Evolutionary conservation across 2,113 vertebrate species (phyloP).

Genomic region (Rhegmatorhina hoffmannsi): DNA sequence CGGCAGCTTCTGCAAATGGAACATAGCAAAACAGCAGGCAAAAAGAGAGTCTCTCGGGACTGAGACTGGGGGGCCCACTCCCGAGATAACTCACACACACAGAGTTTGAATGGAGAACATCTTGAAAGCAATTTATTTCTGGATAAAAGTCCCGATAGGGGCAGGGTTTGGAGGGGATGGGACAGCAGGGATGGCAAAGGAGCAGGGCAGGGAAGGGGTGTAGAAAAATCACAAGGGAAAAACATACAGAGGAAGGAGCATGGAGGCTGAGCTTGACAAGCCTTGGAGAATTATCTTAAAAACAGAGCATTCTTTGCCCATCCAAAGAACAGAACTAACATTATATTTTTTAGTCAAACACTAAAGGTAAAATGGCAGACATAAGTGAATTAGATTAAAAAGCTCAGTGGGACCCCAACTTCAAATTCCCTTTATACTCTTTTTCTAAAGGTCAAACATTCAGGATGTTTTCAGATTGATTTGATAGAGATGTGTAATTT

Average conservation of each 20-base stretch:
- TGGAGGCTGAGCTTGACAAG: neutral
- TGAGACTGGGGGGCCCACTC: too few species aligned
- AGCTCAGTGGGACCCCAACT: neutral
- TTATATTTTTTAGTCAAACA: neutral
- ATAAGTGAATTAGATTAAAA: neutral
- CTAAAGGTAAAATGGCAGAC: neutral
- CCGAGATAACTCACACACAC: too few species aligned
- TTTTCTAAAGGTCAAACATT: neutral
- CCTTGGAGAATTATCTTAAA: neutral
- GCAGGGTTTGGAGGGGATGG: too few species aligned
- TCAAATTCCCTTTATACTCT: neutral
- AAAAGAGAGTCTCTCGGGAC: neutral
- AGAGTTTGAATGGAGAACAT: too few species aligned
- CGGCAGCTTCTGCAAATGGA: neutral
- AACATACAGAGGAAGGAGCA: too few species aligned
- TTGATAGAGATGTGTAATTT: neutral
- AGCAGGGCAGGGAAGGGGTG: too few species aligned
- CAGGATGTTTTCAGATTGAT: neutral
- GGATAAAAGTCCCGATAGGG: too few species aligned
- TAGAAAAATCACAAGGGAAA: too few species aligned
- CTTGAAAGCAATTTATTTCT: too few species aligned
- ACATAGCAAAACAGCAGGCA: neutral
- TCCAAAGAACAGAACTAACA: neutral
- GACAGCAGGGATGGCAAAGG: too few species aligned
- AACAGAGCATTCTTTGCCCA: neutral